A percentile compares a stretch with the other conserved stretches of the same genome.
Evolutionary conservation across 64 coral and sea anemone species (phyloP).

Genomic region (Dendrophyllia cribrosa): DNA sequence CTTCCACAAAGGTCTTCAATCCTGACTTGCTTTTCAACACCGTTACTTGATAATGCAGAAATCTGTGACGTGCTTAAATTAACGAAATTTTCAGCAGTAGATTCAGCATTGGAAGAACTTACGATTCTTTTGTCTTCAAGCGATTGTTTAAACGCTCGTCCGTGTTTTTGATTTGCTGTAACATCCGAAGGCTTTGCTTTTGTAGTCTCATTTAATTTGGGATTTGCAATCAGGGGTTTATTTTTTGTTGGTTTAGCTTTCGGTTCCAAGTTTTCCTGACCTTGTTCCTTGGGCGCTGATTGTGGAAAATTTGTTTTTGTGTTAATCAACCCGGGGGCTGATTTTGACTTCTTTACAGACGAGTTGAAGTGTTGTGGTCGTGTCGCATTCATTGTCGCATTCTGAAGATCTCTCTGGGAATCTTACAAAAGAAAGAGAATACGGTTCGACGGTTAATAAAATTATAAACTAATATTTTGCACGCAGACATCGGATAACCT

Average conservation of each 20-base stretch:
- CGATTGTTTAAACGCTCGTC: neutral
- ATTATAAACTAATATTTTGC: too few species aligned
- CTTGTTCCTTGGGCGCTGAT: neutral
- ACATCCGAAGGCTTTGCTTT: neutral
- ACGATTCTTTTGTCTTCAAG: neutral
- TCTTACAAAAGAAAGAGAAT: constrained; percentile 1
- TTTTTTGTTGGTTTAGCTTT: neutral
- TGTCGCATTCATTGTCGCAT: neutral
- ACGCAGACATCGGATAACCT: too few species aligned
- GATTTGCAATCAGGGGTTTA: neutral
- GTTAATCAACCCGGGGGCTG: neutral
- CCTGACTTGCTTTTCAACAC: neutral
- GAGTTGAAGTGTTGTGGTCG: neutral
- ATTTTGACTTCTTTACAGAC: neutral
- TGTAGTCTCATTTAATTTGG: neutral
- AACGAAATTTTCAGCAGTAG: neutral
- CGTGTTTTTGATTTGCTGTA: neutral
- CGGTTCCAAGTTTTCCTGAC: neutral
- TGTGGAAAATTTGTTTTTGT: neutral
- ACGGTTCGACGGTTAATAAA: too few species aligned
- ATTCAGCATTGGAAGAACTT: neutral
- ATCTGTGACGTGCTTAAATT: neutral
- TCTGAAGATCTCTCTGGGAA: neutral
- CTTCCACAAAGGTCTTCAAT: neutral
- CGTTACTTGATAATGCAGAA: constrained; percentile 17